Conservation (phyloP, 2,113 vertebrate genomes). For the Esox niger region DNA sequence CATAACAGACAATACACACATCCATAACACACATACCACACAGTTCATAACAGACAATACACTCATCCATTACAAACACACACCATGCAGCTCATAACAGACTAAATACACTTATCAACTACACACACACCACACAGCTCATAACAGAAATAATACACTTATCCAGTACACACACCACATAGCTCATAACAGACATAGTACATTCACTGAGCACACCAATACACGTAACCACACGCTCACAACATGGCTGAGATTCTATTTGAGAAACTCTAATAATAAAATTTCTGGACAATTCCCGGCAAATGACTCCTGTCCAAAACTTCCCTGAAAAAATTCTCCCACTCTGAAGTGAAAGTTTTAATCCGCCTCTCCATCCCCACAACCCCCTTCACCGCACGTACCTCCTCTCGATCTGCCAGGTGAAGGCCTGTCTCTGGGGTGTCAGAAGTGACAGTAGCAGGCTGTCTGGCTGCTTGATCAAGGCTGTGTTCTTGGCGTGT, state of each 20-base stretch:
- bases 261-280: too few species aligned
- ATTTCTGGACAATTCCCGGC: constrained; percentile 35
- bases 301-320: constrained; percentile 44
- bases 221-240: too few species aligned
- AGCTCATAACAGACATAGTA: too few species aligned
- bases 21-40: constrained; percentile 6
- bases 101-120: too few species aligned
- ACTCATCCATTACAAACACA: not conserved
- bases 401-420: not conserved
- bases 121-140: too few species aligned
- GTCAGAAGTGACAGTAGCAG: constrained; percentile 60
- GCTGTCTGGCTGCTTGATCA: constrained; percentile 64
- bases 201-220: too few species aligned
- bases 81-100: not conserved
- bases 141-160: too few species aligned
- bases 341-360: too few species aligned
- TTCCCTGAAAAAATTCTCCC: constrained; percentile 38
- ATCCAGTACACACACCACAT: too few species aligned
- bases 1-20: not conserved
- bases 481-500: constrained; percentile 55
- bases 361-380: constrained; percentile 12
- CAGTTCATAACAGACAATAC: not conserved
- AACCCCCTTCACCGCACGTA: not conserved
- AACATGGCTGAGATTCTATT: too few species aligned
- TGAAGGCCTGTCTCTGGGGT: constrained; percentile 30